phyloP scores from a whole-genome alignment of 2,113 vertebrate genomes.

The Galeopterus variegatus region DNA sequence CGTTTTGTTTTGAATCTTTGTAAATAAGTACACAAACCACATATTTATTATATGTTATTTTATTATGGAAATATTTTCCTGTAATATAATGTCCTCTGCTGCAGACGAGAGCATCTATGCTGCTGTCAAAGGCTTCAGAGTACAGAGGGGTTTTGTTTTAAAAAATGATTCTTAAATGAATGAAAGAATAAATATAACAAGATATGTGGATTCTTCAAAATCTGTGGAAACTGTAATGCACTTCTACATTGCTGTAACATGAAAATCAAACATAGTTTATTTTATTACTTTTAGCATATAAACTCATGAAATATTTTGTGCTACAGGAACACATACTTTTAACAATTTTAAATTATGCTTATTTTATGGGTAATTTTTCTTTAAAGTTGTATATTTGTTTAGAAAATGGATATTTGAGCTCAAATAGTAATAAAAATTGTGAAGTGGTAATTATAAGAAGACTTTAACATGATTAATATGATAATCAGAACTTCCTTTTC shows the following conservation, averaged over 20 bases:
- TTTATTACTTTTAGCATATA: neutral
- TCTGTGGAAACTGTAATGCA: neutral
- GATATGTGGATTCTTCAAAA: neutral
- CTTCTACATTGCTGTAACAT: neutral
- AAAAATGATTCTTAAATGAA: neutral
- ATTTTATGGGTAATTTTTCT: neutral
- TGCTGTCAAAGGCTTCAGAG: neutral
- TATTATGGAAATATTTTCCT: constrained; percentile 65
- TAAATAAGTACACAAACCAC: constrained; percentile 68
- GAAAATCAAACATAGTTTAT: neutral
- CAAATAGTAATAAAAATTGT: neutral
- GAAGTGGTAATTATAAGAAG: neutral
- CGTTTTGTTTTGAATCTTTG: constrained; percentile 81
- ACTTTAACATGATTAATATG: neutral
- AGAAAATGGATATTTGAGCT: neutral
- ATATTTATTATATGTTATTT: constrained; percentile 75
- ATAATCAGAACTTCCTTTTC: neutral
- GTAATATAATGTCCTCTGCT: constrained; percentile 50
- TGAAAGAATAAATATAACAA: neutral
- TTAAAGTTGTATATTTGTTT: neutral
- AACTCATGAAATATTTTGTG: neutral
- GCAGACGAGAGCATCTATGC: neutral
- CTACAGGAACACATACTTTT: neutral
- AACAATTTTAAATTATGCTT: neutral
- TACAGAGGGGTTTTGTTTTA: neutral